These are phyloP conservation scores for Lasioglossum oenotherae DNA, from an alignment of 2,888 invertebrate species.

Conservation along the genomic window DNA sequence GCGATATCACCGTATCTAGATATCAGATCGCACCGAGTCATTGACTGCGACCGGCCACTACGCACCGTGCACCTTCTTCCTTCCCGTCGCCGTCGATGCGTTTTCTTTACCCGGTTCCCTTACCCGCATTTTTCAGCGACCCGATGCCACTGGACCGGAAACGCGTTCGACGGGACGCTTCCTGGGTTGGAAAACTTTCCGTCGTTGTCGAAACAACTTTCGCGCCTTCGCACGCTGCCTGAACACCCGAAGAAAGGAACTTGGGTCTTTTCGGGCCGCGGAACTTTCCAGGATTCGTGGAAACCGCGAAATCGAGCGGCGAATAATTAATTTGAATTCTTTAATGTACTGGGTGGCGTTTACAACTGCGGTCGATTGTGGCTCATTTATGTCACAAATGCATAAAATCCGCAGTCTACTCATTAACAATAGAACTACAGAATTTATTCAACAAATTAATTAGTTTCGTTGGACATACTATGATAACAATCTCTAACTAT, in stretches of 20 bases:
- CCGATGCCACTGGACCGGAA: slow-evolving; percentile 36
- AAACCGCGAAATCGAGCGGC: background rate
- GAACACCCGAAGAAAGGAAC: background rate
- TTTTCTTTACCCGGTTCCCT: background rate
- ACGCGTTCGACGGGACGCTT: slow-evolving; percentile 12
- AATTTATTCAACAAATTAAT: no score
- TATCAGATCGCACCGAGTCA: slow-evolving; percentile 63
- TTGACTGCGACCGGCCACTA: slow-evolving; percentile 39
- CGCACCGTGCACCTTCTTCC: slow-evolving; percentile 20
- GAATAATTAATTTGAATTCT: background rate
- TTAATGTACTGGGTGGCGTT: background rate
- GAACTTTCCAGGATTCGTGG: background rate
- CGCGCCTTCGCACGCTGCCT: slow-evolving; percentile 8
- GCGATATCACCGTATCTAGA: slow-evolving; percentile 65
- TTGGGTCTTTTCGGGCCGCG: background rate
- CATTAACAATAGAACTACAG: background rate
- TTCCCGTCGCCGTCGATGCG: slow-evolving; percentile 2
- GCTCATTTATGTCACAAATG: no score
- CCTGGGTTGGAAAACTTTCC: slow-evolving; percentile 26
- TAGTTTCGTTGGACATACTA: no score
- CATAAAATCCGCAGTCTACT: no score
- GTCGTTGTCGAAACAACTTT: slow-evolving; percentile 10
- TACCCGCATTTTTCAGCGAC: background rate
- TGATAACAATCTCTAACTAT: no score
- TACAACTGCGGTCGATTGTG: background rate